Base-by-base conservation (phyloP, 1,140 invertebrate genomes). In the Procambarus clarkii region DNA sequence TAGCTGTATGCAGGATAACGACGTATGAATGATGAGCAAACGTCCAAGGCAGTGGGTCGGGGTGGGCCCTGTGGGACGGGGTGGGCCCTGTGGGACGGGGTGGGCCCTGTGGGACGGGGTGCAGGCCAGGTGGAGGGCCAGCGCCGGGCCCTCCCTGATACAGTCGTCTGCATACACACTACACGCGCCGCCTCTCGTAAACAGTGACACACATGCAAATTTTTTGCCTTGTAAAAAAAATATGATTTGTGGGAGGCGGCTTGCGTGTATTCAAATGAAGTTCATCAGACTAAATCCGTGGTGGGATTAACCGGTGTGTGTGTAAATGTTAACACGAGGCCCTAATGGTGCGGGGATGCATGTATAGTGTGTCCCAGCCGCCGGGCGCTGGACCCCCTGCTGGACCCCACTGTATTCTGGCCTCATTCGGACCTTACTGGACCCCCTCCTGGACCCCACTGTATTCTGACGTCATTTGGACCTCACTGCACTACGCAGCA, bases 201-300 rank as follows among this genome's bases (percentile, higher is more conserved):
- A 86, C 83, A 86, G 18, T 74, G 83, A 86, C 83, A 86, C 83
- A 86, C 83, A 86, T 86, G 83, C 83, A 86, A 86, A 86, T 86
- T 86, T 85, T 86, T 44, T 5, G 21, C 45, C 13, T 21, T 44
- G 18, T 45, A 44, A 84, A 64, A 64, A 46, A 82, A 82, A 64
- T n/a, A 76, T 86, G 83, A 86, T 86, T 86, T 86, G 83, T 86
- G 11, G 64, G 69, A 50, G 83, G 83, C 83, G 83, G 69, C 69
- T 86, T 86, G 83, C n/a, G 83, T 76, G 83, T 86, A 86, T 86
- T 86, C 83, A 86, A 86, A 86, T 86, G 45, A 86, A 86, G 69
- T 86, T 77, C 83, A 86, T 86, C 83, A 86, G 71, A 69, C 83
- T 86, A 86, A 86, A 86, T 86, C 83, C 83, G 83, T 86, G 83